These are phyloP conservation scores for Tenthredo notha DNA, from an alignment of 2,888 invertebrate genomes.

Conservation along the genomic window DNA sequence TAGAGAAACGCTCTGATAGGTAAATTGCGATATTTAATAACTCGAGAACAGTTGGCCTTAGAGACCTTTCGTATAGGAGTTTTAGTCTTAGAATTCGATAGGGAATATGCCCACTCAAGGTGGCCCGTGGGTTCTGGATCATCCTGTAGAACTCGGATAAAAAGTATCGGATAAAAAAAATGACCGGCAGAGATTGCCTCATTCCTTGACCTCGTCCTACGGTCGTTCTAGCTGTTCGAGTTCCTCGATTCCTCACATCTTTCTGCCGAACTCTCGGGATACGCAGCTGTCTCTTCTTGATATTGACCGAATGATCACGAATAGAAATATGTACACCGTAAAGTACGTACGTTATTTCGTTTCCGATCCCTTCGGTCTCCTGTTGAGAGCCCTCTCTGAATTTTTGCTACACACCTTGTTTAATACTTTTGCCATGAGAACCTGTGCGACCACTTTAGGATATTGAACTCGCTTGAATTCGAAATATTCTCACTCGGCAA, in stretches of 20 bases:
- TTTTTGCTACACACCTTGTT: background rate
- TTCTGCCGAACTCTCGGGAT: slow-evolving; percentile 25
- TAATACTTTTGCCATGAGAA: background rate
- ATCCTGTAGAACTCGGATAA: background rate
- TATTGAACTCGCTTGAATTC: slow-evolving; percentile 6
- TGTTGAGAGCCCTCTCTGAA: background rate
- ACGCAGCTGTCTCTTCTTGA: background rate
- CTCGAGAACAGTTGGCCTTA: too few relatives aligned
- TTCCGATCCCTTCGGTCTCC: background rate
- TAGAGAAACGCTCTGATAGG: too few relatives aligned
- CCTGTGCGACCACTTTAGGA: background rate
- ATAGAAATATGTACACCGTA: background rate
- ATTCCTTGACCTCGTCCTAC: slow-evolving; percentile 2
- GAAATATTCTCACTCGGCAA: background rate
- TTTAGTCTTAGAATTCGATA: too few relatives aligned
- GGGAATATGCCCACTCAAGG: too few relatives aligned
- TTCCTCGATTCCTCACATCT: slow-evolving; percentile 28
- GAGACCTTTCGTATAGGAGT: too few relatives aligned
- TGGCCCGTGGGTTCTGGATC: too few relatives aligned
- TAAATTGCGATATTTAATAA: too few relatives aligned
- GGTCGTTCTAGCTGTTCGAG: background rate
- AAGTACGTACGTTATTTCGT: background rate
- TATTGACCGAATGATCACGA: slow-evolving; percentile 29
- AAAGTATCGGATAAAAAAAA: slow-evolving; percentile 31
- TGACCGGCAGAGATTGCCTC: slow-evolving; percentile 36